A percentile compares a stretch with the other conserved stretches of the same genome.
These are phyloP conservation scores for Trachops cirrhosus DNA, from an alignment of 2,797 vertebrate species.

Conservation along the genomic window DNA sequence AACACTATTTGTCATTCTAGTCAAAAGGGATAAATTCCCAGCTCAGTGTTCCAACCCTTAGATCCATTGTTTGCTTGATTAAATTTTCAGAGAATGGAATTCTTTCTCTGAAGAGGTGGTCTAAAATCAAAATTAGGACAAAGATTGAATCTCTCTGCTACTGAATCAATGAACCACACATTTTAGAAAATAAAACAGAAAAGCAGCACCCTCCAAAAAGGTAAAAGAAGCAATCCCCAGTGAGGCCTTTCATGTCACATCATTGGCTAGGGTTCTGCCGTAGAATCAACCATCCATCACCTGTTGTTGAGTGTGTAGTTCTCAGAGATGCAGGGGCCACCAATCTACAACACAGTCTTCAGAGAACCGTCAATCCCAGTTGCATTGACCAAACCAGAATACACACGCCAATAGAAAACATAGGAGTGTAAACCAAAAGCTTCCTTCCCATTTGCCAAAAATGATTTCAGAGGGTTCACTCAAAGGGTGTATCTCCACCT, in stretches of 20 bases:
- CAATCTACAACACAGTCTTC: fast-evolving
- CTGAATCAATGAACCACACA: neutral
- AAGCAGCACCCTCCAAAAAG: neutral
- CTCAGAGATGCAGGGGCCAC: neutral
- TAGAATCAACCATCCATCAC: neutral
- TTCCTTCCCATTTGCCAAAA: neutral
- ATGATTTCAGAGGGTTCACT: neutral
- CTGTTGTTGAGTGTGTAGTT: neutral
- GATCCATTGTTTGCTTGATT: neutral
- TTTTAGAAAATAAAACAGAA: neutral
- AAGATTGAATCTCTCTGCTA: neutral
- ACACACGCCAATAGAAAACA: neutral
- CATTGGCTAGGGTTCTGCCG: neutral
- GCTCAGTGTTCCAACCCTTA: neutral
- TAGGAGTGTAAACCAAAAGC: neutral
- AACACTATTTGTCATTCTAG: neutral
- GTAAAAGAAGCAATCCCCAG: neutral
- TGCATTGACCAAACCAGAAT: neutral
- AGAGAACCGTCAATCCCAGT: neutral
- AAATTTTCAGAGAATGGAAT: conserved; percentile 25
- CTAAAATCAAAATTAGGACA: neutral
- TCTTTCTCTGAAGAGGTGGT: conserved; percentile 17
- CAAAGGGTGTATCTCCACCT: neutral
- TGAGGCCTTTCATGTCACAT: neutral
- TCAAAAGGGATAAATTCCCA: neutral